Conservation (phyloP, 1,140 invertebrate species). For the Augochlora pura region DNA sequence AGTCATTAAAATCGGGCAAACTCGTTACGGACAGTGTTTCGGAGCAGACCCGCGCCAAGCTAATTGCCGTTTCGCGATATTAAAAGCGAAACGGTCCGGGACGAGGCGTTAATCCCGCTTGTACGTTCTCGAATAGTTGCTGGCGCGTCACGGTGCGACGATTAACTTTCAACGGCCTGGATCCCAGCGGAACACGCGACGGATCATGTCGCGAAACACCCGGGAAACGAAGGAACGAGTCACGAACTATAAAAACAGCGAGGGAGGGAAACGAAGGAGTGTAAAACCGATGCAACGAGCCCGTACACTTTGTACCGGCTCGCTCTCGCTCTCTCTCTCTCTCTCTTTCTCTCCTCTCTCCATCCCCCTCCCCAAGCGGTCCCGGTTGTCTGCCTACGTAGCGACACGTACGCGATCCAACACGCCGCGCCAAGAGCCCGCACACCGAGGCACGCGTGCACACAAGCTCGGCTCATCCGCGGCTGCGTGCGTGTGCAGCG, state of each 20-base stretch:
- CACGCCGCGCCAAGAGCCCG: not conserved
- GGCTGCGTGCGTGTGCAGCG: not conserved
- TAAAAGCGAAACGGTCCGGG: not conserved
- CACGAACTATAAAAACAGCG: not conserved
- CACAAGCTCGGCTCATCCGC: not conserved
- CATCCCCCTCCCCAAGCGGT: not conserved
- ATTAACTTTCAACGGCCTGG: constrained; percentile 15
- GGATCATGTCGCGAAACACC: not conserved
- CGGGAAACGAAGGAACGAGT: not conserved
- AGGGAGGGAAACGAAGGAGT: constrained; percentile 9
- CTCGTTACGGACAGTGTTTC: not conserved
- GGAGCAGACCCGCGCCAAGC: no score
- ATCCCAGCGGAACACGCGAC: constrained; percentile 8
- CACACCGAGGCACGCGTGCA: not conserved
- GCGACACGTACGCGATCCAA: constrained; percentile 24
- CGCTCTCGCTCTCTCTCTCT: not conserved
- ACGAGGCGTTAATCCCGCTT: constrained; percentile 8
- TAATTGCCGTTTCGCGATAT: not conserved
- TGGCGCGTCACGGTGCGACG: constrained; percentile 21
- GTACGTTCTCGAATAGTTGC: constrained; percentile 21
- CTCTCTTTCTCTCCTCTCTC: no score
- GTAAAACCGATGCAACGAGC: constrained; percentile 38
- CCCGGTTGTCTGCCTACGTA: constrained; percentile 28
- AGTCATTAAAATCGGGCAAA: not conserved
- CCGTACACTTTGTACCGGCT: constrained; percentile 44